Base-by-base conservation (phyloP, 92 coral and sea anemone genomes). In the Parazoanthus swiftii region DNA sequence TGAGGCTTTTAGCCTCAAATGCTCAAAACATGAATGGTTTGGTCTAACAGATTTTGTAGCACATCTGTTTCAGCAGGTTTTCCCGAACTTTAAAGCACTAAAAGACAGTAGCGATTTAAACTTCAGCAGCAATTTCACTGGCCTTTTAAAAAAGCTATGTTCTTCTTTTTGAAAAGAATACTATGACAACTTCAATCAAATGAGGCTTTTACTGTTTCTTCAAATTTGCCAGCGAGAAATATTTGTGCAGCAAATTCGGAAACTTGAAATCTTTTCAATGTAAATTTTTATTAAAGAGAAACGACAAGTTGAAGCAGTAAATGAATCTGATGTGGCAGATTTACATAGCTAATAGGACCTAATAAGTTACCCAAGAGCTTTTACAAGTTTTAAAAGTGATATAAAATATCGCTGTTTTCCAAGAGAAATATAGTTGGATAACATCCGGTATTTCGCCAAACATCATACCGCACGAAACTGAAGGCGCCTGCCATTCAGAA, bases 271-370 rank as follows among this genome's bases (percentile, higher is more conserved):
- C 21, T 15, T 66, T 73, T 33, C 67, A 15, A 29, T 21, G 80
- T 84, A 26, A 29, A 29, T 44, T 26, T 38, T 36, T 35, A 42
- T 14, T 42, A 33, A 67, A 50, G 25, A 38, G 67, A 23, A 68
- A 1, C 6, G 51, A 59, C 73, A 81, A 81, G 50, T 36, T 66
- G 86, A 66, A 10, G 86, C 74, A 82, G 74, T 66, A 66, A 63
- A 73, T 84, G 79, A 84, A 84, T 74, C 71, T 82, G 68, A 43
- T 71, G 65, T 39, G 42, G 42, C 46, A 46, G 44, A 84, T 84
- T 70, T 84, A 46, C 87, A 72, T 68, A 84, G 87, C 77, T 84
- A 84, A 71, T 84, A 39, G 79, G 36, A 29, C 78, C 44, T 25
- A 84, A 84, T 84, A 84, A 84, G 72, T 48, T 18, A 84, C 87